Evolutionary conservation across 2,113 vertebrate species (phyloP), one percentile per base, ranked within the genome.

Genomic region (Onychorhynchus coronatus): DNA sequence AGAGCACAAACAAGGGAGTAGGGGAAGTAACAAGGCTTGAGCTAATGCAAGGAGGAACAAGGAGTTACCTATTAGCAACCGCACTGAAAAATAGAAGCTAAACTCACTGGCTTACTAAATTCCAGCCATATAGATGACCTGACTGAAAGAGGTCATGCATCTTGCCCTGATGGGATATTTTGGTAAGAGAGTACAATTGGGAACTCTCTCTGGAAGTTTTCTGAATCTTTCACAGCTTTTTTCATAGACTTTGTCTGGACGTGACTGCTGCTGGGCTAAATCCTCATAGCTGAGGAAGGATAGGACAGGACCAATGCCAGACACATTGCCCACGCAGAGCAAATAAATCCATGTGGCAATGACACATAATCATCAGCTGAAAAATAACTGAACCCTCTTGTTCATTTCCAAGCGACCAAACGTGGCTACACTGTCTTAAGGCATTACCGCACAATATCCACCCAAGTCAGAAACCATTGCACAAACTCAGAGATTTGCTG

Each of bases 281-380:
- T 91, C 76, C 76, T 73, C 53, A 46, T 31, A 50, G 73, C 71
- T 52, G 52, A 56, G 73, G 53, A 78, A 81, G 80, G 30, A 53
- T 37, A 89, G 79, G 86, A 31, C 72, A 78, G 81, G 67, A 53
- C 62, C 50, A 42, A 7, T 19, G 77, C 73, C 91, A 95, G 88
- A 95, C 21, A 84, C 44, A 68, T 46, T 53, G 86, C 73, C 65
- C 21, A 80, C 0, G 0, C 73, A 86, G 86, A 56, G 92, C 65
- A 92, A 96, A 96, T 92, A 95, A 93, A 97, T 96, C 82, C 35
- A 25, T 7, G 70, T 15, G 4, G 66, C 70, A 72, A 71, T 85
- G 84, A 87, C 92, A 91, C 44, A 30, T 91, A 93, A 95, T 92
- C 95, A 93, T 83, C 56, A 56, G 84, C 91, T 93, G 94, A 93